These are phyloP conservation scores for Sarcophaga bullata DNA, from an alignment of 1,140 invertebrate genomes.

Conservation along the genomic window DNA sequence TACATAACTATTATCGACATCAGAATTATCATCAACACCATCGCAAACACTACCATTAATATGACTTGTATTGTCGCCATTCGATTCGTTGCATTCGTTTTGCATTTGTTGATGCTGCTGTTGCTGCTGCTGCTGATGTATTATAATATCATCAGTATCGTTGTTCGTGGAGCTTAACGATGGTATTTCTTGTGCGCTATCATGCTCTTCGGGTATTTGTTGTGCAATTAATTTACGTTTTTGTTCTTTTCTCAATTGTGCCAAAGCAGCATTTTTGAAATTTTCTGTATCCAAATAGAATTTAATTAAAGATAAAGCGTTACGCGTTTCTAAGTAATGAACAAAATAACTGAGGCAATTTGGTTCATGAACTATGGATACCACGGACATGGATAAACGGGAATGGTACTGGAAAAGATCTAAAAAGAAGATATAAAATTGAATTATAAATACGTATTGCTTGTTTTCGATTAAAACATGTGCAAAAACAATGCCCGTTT, in stretches of 20 bases:
- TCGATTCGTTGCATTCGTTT: not conserved
- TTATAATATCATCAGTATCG: constrained; percentile 15
- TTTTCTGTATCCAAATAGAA: constrained; percentile 81
- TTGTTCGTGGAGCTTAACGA: not conserved
- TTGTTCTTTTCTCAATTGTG: constrained; percentile 44
- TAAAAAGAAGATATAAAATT: constrained; percentile 39
- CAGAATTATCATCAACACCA: constrained; percentile 41
- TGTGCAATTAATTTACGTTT: constrained; percentile 13
- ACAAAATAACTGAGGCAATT: constrained; percentile 78
- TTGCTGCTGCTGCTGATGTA: not conserved
- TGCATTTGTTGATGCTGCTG: constrained; percentile 4
- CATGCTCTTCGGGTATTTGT: constrained; percentile 36
- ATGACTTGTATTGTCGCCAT: not conserved
- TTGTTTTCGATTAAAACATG: too few relatives aligned
- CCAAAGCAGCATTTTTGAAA: constrained; percentile 65
- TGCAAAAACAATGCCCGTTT: too few relatives aligned
- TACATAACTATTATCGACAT: constrained; percentile 49
- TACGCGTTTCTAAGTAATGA: constrained; percentile 75
- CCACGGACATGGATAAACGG: constrained; percentile 69
- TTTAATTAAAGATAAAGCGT: constrained; percentile 70
- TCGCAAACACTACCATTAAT: constrained; percentile 41
- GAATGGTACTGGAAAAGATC: constrained; percentile 61
- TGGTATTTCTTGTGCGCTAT: constrained; percentile 5
- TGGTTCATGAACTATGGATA: constrained; percentile 75
- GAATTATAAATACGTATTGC: too few relatives aligned